These are phyloP conservation scores for Cranoglanis bouderius DNA, from an alignment of 2,113 vertebrate genomes.

Conservation along the genomic window DNA sequence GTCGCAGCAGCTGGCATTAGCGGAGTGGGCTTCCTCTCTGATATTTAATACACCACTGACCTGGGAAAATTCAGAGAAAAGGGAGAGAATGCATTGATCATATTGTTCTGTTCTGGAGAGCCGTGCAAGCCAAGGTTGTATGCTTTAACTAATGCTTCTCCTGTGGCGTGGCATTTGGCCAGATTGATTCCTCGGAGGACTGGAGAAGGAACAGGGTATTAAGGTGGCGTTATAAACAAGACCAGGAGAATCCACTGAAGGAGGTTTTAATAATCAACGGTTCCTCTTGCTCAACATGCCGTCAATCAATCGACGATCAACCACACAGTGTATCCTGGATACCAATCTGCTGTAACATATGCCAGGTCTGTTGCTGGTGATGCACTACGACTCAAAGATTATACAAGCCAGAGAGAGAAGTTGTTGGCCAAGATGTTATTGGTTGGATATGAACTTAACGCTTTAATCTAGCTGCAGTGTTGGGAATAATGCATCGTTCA, in stretches of 20 bases:
- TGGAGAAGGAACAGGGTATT: constrained; percentile 40
- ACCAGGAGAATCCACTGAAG: constrained; percentile 32
- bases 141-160: constrained; percentile 43
- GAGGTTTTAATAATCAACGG: constrained; percentile 46
- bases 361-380: constrained; percentile 25
- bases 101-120: not conserved
- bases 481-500: not conserved
- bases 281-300: not conserved
- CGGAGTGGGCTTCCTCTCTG: constrained; percentile 17
- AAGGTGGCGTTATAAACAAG: constrained; percentile 31
- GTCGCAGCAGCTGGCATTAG: constrained; percentile 33
- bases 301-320: constrained; percentile 29
- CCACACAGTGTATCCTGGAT: constrained; percentile 39
- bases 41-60: constrained; percentile 48
- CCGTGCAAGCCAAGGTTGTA: not conserved
- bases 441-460: not conserved
- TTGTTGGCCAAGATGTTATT: not conserved
- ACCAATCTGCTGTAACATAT: constrained; percentile 43
- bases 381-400: not conserved
- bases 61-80: constrained; percentile 31
- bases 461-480: not conserved
- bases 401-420: not conserved
- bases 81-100: constrained; percentile 46
- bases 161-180: constrained; percentile 53
- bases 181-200: constrained; percentile 44